Evolutionary conservation across 1,140 invertebrate genomes (phyloP), one percentile per base, ranked within the genome.

Genomic region (Pogonomyrmex californicus): DNA sequence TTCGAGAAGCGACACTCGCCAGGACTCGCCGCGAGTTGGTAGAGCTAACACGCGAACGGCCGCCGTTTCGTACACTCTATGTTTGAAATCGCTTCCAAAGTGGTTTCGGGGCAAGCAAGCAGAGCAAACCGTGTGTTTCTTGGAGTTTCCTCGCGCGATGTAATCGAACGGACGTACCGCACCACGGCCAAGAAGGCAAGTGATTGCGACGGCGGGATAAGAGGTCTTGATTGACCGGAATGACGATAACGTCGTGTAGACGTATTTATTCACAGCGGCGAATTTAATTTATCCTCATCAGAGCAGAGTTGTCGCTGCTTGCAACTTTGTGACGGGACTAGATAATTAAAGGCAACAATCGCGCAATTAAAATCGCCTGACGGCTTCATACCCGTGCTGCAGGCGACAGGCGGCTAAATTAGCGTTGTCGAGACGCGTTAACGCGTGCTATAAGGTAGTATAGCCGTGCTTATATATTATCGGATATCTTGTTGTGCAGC

Each of bases 301-400:
- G n/a, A 58, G 23, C 3, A 51, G n/a, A 33, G n/a, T 54, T 51
- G 77, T 66, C 44, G 62, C n/a, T 14, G 5, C 47, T 23, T 5
- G 30, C 54, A 23, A 44, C 4, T 17, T 10, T 14, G 4, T 49
- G 68, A 83, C 30, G 77, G 9, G 62, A 23, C 41, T 5, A 7
- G 54, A 83, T 83, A 60, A 56, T 83, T 83, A 83, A 62, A 83
- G 79, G 68, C 68, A 62, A 83, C 79, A 75, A 83, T 83, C 71
- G 62, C 7, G 79, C 12, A 60, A 83, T 83, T 75, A 83, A 83
- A 83, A 83, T 73, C 41, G 30, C 60, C 54, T n/a, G 17, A 47
- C 41, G 49, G n/a, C 10, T 23, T 5, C 38, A 1, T 6, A 51
- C 12, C 4, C 9, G 38, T 12, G 68, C 68, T 83, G 54, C 54